Conservation (phyloP, 2,797 vertebrate species). For the Hyperoplus immaculatus region DNA sequence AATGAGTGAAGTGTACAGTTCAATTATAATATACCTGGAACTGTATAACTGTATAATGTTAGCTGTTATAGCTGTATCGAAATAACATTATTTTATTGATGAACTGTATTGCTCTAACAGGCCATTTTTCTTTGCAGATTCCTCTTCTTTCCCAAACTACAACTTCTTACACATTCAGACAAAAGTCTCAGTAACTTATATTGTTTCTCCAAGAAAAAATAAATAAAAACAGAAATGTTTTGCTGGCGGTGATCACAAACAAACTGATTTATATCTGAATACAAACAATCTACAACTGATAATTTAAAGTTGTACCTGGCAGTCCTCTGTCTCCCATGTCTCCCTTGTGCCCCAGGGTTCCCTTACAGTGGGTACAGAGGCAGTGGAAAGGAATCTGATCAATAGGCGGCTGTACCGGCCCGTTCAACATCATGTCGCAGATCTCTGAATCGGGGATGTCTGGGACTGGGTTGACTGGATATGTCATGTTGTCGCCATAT, state of each 20-base stretch:
- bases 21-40: too few relatives aligned
- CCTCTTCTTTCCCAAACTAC: too few relatives aligned
- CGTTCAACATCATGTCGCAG: conserved; percentile 76
- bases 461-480: background rate
- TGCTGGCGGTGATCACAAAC: background rate
- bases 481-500: background rate
- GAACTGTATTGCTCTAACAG: background rate
- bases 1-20: too few relatives aligned
- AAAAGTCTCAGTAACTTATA: background rate
- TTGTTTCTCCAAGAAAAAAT: too few relatives aligned
- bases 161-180: too few relatives aligned
- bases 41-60: too few relatives aligned
- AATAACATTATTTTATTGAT: background rate
- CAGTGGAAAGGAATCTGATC: conserved; percentile 80
- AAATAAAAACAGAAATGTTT: background rate
- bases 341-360: conserved; percentile 74
- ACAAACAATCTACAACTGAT: background rate
- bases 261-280: background rate
- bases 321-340: conserved; percentile 75
- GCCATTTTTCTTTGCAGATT: background rate
- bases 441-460: background rate
- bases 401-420: conserved; percentile 55
- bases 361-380: conserved; percentile 79
- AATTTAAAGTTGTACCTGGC: conserved; percentile 60
- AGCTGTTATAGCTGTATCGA: too few relatives aligned